Base-by-base conservation (phyloP, 2,888 invertebrate species). In the Hoplodrina blanda region DNA sequence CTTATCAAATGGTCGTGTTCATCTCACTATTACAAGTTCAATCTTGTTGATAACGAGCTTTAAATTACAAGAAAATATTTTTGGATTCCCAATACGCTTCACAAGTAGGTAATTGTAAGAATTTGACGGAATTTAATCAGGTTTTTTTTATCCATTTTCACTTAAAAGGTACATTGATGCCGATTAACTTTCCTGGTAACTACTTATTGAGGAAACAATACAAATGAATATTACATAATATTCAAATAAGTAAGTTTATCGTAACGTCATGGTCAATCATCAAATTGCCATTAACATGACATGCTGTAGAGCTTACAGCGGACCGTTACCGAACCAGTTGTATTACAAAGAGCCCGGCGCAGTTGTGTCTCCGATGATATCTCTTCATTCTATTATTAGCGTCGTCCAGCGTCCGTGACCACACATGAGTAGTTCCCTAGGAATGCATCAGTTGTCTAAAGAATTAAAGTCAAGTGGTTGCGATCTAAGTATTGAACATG, bases 321-420 rank as follows among this genome's bases (percentile, higher is more conserved):
- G 30, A 15, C 62, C 73, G 79, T 52, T 73, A 57, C 11, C 52
- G 17, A 25, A 33, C 37, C 15, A 52, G 46, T 52, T 19, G 13
- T 56, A 11, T 11, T 19, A 41, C 25, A 67, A 15, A 30, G 30
- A 20, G 13, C 15, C 15, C 44, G 41, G 13, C 2, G 49, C 33
- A n/a, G 30, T 56, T 13, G 25, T 53, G 46, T 6, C 73, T 37
- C 11, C 10, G 53, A 25, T n/a, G 41, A 52, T 64, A 37, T 17
- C 37, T 25, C 44, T n/a, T n/a, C n/a, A n/a, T n/a, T n/a, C n/a
- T n/a, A n/a, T n/a, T n/a, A n/a, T n/a, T n/a, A n/a, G n/a, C n/a
- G n/a, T n/a, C n/a, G n/a, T n/a, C n/a, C n/a, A 49, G 5, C 20
- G 11, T 49, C 61, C 56, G 76, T 76, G 81, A 76, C 49, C 44